These are phyloP conservation scores for Aricia agestis DNA, from an alignment of 1,140 invertebrate species.

Conservation along the genomic window DNA sequence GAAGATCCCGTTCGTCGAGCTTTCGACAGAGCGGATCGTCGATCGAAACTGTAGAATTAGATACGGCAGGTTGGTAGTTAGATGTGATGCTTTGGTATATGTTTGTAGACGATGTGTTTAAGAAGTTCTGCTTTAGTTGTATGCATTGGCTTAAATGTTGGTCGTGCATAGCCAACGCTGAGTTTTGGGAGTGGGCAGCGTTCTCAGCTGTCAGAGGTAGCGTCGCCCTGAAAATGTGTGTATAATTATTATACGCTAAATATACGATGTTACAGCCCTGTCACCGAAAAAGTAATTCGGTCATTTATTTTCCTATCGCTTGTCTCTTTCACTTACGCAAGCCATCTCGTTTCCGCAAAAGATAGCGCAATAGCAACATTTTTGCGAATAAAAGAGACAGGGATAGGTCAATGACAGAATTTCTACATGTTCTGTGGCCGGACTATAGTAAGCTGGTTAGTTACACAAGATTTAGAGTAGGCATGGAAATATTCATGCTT, in stretches of 20 bases:
- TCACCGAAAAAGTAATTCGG: too few species aligned
- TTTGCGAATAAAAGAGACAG: too few species aligned
- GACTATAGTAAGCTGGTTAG: slow-evolving; percentile 16
- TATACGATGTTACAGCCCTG: neutral
- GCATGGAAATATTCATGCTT: neutral
- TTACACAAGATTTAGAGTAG: neutral
- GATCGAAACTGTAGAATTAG: slow-evolving; percentile 52
- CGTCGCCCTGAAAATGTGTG: slow-evolving; percentile 79
- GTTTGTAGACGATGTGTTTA: slow-evolving; percentile 63
- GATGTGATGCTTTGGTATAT: slow-evolving; percentile 61
- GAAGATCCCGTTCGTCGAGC: slow-evolving; percentile 58
- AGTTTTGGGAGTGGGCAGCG: slow-evolving; percentile 72
- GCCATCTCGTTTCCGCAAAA: too few species aligned
- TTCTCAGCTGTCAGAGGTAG: slow-evolving; percentile 83
- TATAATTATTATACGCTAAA: neutral
- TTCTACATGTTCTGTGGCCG: slow-evolving; percentile 11
- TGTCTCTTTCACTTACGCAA: too few species aligned
- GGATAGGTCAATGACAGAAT: too few species aligned
- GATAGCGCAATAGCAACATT: too few species aligned
- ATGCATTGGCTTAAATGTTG: slow-evolving; percentile 77
- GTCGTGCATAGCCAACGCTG: slow-evolving; percentile 69
- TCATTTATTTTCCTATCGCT: too few species aligned
- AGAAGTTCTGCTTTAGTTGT: slow-evolving; percentile 70
- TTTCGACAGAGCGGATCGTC: slow-evolving; percentile 59
- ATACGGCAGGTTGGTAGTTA: slow-evolving; percentile 53